Evolutionary conservation across 30 jellyfish, hydroid and myxozoan genomes (phyloP), one percentile per base, ranked within the genome.

Genomic region (Pseudorhiza aurosa): DNA sequence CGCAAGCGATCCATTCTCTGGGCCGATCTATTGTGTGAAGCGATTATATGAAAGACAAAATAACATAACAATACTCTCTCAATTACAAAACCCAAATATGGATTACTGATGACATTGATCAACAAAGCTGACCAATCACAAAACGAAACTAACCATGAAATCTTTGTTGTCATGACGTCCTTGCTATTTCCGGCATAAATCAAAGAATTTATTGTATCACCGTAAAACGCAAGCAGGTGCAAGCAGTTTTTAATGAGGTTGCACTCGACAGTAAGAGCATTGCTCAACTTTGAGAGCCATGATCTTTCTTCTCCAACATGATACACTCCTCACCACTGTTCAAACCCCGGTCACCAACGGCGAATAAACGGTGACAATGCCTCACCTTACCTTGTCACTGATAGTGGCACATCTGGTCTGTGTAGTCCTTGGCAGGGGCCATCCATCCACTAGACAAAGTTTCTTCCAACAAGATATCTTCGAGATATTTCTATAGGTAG

Each of bases 61-160:
- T 71, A 50, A 71, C 85, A 78, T 40, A 78, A 78, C 90, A 78
- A 78, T 78, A 78, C 90, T 78, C 88, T 75, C 90, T 78, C 90
- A 78, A 78, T 78, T 78, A 78, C 82, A 57, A 78, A 46, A 65
- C 90, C 90, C 90, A 78, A 62, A 78, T 78, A 78, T 78, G 90
- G 90, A 53, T 78, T 78, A 64, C 65, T 56, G 75, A 44, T 72
- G 85, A 72, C 85, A 53, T 78, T 78, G 78, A 78, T 78, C 90
- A 78, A 78, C 63, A 42, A 53, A 56, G 43, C 82, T 59, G 36
- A 57, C 90, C 90, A 78, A 78, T 78, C 90, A 65, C 78, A 78
- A 58, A 27, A 55, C 90, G 82, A 62, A 44, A 64, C 82, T 31
- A 55, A 60, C 90, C 90, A 78, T 78, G 90, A 78, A 47, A 78